Percentiles rank a stretch among this genome's conserved stretches.
These are phyloP conservation scores for Minunthozetes semirufus DNA, from an alignment of 2,888 invertebrate species.

Conservation along the genomic window DNA sequence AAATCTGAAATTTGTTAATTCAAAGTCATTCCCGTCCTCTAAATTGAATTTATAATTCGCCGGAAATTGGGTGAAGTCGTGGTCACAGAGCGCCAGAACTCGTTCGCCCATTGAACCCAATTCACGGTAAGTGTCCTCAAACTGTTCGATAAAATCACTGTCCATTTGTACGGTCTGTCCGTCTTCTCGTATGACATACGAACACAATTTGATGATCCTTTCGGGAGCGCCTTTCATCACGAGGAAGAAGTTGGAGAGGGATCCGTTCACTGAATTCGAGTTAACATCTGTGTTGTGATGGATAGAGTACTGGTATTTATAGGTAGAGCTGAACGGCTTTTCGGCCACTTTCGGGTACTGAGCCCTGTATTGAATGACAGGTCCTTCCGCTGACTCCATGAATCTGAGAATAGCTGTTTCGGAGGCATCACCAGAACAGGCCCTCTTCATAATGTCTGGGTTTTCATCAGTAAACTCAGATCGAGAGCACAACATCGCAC, in stretches of 20 bases:
- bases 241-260: slow-evolving; percentile 45
- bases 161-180: slow-evolving; percentile 49
- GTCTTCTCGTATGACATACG: slow-evolving; percentile 52
- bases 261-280: no score
- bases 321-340: slow-evolving; percentile 50
- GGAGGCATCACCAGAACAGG: slow-evolving; percentile 48
- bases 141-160: slow-evolving; percentile 53
- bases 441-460: slow-evolving; percentile 27
- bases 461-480: slow-evolving; percentile 28
- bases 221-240: slow-evolving; percentile 55
- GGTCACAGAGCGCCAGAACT: slow-evolving; percentile 52
- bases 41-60: slow-evolving; percentile 44
- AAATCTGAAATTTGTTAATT: slow-evolving; percentile 45
- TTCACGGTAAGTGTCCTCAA: slow-evolving; percentile 63
- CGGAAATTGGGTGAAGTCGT: slow-evolving; percentile 43
- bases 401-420: slow-evolving; percentile 49
- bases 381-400: slow-evolving; percentile 45
- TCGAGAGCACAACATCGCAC: slow-evolving; percentile 18
- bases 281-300: slow-evolving; percentile 2
- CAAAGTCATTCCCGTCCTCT: slow-evolving; percentile 48
- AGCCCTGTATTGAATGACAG: slow-evolving; percentile 45
- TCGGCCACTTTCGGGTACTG: slow-evolving; percentile 47
- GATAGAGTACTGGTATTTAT: slow-evolving; percentile 47
- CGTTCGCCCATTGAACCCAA: slow-evolving; percentile 77
- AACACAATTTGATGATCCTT: slow-evolving; percentile 52